phyloP scores from a whole-genome alignment of 2,113 vertebrate genomes.

The Daboia siamensis region DNA sequence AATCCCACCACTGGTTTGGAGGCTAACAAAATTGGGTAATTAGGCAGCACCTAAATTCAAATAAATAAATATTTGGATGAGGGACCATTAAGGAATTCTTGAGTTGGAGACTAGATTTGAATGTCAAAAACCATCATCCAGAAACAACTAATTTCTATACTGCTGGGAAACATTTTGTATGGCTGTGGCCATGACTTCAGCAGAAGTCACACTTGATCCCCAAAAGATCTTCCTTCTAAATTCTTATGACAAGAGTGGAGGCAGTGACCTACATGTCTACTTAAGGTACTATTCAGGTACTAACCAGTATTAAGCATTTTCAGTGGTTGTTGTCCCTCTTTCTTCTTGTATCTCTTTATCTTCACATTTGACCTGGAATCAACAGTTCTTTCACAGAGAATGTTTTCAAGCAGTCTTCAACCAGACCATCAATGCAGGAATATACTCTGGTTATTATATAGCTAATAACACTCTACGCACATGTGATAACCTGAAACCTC shows the following conservation, averaged over 20 bases:
- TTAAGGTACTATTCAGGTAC: background rate
- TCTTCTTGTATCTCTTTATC: background rate
- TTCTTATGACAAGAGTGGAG: background rate
- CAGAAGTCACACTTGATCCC: background rate
- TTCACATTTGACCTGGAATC: background rate
- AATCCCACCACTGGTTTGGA: background rate
- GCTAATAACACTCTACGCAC: background rate
- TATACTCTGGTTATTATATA: background rate
- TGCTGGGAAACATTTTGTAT: background rate
- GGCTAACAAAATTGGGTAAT: background rate
- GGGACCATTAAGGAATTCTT: background rate
- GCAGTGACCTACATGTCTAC: background rate
- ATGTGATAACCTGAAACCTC: background rate
- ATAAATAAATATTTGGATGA: background rate
- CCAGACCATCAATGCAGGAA: background rate
- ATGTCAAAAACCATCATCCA: background rate
- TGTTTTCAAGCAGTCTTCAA: background rate
- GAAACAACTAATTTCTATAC: background rate
- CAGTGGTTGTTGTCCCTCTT: background rate
- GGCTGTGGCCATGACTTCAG: background rate
- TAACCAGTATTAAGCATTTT: background rate
- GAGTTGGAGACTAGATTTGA: background rate
- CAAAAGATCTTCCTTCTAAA: background rate
- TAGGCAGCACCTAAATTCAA: background rate
- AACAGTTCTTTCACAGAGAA: background rate